phyloP scores from a whole-genome alignment of 2,888 invertebrate species.

The Cyaniris semiargus region DNA sequence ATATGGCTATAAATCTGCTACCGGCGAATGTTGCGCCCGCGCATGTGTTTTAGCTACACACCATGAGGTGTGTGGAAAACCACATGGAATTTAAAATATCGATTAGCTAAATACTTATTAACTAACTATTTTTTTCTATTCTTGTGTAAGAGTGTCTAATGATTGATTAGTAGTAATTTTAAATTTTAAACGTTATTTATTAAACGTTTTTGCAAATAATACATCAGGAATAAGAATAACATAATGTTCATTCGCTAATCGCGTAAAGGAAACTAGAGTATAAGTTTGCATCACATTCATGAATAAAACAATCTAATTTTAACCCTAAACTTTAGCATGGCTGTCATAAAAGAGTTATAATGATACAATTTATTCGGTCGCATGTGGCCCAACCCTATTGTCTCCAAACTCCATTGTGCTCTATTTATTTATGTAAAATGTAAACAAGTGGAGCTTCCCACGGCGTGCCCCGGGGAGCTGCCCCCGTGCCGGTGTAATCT shows the following conservation, averaged over 20 bases:
- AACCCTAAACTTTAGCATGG: not conserved
- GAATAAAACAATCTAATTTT: not conserved
- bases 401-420: slow-evolving; percentile 7
- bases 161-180: too few relatives aligned
- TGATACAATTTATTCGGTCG: slow-evolving; percentile 8
- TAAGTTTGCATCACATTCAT: not conserved
- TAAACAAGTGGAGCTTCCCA: slow-evolving; percentile 16
- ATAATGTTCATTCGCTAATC: not conserved
- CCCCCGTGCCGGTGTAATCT: not conserved
- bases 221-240: not conserved
- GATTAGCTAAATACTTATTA: too few relatives aligned
- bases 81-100: not conserved
- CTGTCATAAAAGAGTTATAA: slow-evolving; percentile 9
- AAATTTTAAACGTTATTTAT: too few relatives aligned
- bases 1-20: slow-evolving; percentile 19
- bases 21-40: not conserved
- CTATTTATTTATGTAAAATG: slow-evolving; percentile 18
- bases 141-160: too few relatives aligned
- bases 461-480: not conserved
- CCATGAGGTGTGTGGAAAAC: not conserved
- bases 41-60: not conserved
- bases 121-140: too few relatives aligned
- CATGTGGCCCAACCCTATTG: slow-evolving; percentile 1
- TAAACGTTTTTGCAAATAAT: too few relatives aligned
- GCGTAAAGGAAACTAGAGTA: not conserved